Conservation (phyloP, 2,888 invertebrate species). For the Lepas anatifera region DNA sequence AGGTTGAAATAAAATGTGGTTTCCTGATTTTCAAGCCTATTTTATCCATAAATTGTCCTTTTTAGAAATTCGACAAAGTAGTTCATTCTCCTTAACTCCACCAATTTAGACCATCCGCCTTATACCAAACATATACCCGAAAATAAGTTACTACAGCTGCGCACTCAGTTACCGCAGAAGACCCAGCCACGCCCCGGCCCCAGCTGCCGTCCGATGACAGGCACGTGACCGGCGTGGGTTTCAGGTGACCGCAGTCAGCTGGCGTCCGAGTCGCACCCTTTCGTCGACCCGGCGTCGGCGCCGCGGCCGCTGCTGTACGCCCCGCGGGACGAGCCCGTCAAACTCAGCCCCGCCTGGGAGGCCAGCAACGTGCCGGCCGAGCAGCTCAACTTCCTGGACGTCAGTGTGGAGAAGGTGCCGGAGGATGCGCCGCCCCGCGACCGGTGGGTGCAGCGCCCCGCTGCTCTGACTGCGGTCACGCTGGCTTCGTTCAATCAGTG, state of each 20-base stretch:
- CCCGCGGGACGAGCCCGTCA: constrained; percentile 25
- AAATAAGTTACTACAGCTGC: neutral
- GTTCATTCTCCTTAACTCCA: neutral
- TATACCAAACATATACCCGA: neutral
- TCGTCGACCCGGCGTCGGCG: neutral
- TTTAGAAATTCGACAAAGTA: no score
- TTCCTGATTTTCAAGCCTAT: no score
- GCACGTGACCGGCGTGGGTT: no score
- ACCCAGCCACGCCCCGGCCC: neutral
- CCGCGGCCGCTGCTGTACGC: constrained; percentile 22
- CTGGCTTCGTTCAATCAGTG: no score
- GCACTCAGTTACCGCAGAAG: neutral
- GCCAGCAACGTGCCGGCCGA: constrained; percentile 35
- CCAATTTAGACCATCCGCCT: neutral
- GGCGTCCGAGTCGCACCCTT: constrained; percentile 19
- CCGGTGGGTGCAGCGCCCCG: constrained; percentile 43
- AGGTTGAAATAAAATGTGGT: no score
- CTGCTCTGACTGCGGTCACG: no score
- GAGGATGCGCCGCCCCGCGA: constrained; percentile 66
- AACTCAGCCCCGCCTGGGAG: constrained; percentile 24
- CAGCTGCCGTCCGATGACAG: no score
- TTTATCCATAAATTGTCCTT: no score
- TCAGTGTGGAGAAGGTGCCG: constrained; percentile 50
- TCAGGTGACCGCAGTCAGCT: neutral
- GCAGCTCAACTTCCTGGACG: constrained; percentile 64